These are phyloP conservation scores for Otus sunia DNA, from an alignment of 2,113 vertebrate genomes.

Conservation along the genomic window DNA sequence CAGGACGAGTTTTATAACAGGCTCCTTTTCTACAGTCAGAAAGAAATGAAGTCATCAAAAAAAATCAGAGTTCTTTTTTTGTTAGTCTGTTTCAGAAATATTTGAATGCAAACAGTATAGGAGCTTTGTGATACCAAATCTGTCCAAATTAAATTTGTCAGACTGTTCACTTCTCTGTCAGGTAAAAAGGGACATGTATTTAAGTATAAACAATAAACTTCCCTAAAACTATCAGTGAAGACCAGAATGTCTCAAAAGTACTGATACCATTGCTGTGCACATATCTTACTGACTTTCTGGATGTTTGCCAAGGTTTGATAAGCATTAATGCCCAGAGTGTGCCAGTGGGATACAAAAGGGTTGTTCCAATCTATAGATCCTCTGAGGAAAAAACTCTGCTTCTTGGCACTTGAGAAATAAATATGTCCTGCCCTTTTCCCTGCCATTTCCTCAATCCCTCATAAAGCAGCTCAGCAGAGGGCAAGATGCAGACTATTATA, in stretches of 20 bases:
- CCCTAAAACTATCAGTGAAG: background rate
- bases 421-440: slow-evolving; percentile 38
- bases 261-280: background rate
- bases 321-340: background rate
- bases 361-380: background rate
- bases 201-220: background rate
- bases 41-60: background rate
- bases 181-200: background rate
- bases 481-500: slow-evolving; percentile 32
- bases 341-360: background rate
- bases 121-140: background rate
- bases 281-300: background rate
- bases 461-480: slow-evolving; percentile 34
- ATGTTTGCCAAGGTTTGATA: background rate
- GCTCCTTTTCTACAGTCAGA: background rate
- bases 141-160: background rate
- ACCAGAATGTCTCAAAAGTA: background rate
- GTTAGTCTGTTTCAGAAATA: background rate
- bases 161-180: background rate
- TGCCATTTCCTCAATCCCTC: slow-evolving; percentile 1
- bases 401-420: slow-evolving; percentile 11
- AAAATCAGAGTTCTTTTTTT: background rate
- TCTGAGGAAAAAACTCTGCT: background rate
- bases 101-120: background rate
- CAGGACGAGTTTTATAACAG: background rate